Evolutionary conservation across 1,140 invertebrate species (phyloP), one percentile per base, ranked within the genome.

Genomic region (Neodiprion lecontei): DNA sequence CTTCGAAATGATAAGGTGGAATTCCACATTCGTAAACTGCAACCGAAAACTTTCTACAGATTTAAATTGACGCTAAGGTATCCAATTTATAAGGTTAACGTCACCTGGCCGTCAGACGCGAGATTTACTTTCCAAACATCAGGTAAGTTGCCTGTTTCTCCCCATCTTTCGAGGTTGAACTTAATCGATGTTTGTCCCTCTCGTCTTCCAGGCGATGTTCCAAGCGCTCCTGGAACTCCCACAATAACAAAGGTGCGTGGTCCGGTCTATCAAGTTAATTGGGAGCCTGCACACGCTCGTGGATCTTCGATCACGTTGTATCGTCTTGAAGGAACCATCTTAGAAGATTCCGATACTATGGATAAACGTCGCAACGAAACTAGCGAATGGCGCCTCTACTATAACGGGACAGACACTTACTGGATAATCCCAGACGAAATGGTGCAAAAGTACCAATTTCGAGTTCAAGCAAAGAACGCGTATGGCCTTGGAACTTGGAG

Each of bases 371-470:
- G 50, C 9, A 81, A 79, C 67, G 66, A 80, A 28, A 85, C 77
- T 47, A 71, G 81, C 8, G 79, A 91, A 12, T 96, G 96, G 92
- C 89, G 89, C 61, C 81, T 92, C 8, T 92, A 94, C 48, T 97
- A 96, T 82, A 97, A 97, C 84, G 96, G 95, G 70, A 94, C 93
- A 49, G 93, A 95, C 17, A 92, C 91, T 76, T 93, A 93, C 78
- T 98, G 96, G 94, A 90, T 95, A 65, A 92, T 97, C 12, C 89
- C 90, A 1, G 91, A 91, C 0, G 87, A 96, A 14, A 91, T 92
- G 86, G 76, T 85, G 80, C 86, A 91, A 1, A 91, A 90, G 9
- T 93, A 94, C 75, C 87, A 92, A 9, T 97, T 97, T 83, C 90
- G 94, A 7, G 95, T 96, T 17, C 90, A 92, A 61, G 96, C 96